Percentiles rank a stretch among this genome's conserved stretches.
These are phyloP conservation scores for Notamacropus eugenii DNA, from an alignment of 2,797 vertebrate species.

Conservation along the genomic window DNA sequence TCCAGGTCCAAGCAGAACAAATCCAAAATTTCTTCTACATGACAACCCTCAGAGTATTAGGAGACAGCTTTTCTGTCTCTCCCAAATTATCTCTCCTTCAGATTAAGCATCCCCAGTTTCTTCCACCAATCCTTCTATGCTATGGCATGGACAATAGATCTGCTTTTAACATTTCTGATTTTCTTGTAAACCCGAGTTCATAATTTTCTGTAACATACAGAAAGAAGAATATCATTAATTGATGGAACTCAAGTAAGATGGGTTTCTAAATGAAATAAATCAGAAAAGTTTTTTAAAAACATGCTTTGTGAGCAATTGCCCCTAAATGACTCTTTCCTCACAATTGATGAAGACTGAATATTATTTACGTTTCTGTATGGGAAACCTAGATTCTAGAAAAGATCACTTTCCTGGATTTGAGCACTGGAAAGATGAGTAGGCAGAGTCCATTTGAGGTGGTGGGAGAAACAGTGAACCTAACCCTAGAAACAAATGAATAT, in stretches of 20 bases:
- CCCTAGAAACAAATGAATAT: background rate
- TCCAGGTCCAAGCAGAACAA: background rate
- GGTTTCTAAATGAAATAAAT: background rate
- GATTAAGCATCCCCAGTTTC: background rate
- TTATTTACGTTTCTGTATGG: background rate
- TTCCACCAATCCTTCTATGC: background rate
- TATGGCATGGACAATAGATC: background rate
- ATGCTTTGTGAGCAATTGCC: background rate
- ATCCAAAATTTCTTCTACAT: background rate
- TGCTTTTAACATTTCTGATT: background rate
- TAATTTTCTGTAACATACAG: background rate
- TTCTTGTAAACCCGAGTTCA: background rate
- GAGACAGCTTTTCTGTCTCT: background rate
- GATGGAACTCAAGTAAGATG: background rate
- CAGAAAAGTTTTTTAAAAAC: background rate
- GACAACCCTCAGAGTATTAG: background rate
- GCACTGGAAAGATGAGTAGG: background rate
- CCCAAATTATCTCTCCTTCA: background rate
- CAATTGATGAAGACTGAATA: background rate
- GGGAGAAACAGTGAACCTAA: background rate
- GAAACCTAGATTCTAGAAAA: background rate
- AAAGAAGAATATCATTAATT: background rate
- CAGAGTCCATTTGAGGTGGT: background rate
- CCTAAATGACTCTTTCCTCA: background rate
- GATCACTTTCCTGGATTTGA: background rate